Conservation (phyloP, 2,888 invertebrate species). For the Nycteola revayana region DNA sequence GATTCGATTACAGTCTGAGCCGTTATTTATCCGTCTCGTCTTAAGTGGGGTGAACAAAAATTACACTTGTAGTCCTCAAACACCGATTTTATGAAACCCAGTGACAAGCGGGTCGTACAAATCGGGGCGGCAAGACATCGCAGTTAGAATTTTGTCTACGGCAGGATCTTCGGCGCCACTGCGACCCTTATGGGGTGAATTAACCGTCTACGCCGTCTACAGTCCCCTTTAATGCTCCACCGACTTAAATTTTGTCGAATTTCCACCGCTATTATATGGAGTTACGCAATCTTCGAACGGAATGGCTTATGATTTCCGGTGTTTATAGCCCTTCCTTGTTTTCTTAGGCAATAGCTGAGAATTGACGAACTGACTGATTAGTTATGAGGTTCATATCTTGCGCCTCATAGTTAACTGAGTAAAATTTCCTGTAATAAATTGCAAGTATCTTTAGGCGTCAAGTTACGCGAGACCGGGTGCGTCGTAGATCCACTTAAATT, state of each 20-base stretch:
- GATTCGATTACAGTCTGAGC: too few species aligned
- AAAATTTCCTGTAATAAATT: slow-evolving; percentile 11
- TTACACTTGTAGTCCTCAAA: background rate
- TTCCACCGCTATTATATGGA: slow-evolving; percentile 70
- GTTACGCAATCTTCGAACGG: slow-evolving; percentile 64
- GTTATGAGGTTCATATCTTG: slow-evolving; percentile 18
- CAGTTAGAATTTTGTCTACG: slow-evolving; percentile 78
- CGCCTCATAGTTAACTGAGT: slow-evolving; percentile 15
- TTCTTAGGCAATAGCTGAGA: slow-evolving; percentile 35
- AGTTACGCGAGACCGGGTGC: too few species aligned
- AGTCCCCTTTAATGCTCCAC: slow-evolving; percentile 77
- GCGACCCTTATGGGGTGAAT: slow-evolving; percentile 80
- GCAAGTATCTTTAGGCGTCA: slow-evolving; percentile 5
- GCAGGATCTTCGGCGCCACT: slow-evolving; percentile 76
- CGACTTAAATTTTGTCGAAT: slow-evolving; percentile 80
- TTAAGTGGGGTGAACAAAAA: too few species aligned
- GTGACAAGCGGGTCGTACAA: slow-evolving; percentile 33
- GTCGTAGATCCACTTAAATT: too few species aligned
- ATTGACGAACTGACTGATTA: slow-evolving; percentile 33
- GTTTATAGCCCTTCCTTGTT: slow-evolving; percentile 59
- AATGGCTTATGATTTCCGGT: slow-evolving; percentile 73
- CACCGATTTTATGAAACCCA: slow-evolving; percentile 28
- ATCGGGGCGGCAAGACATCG: slow-evolving; percentile 52
- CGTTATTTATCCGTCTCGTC: too few species aligned
- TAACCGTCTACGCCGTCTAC: slow-evolving; percentile 70